A percentile compares a stretch with the other conserved stretches of the same genome.
phyloP scores from a whole-genome alignment of 2,113 vertebrate species.

The Gobiocypris rarus region DNA sequence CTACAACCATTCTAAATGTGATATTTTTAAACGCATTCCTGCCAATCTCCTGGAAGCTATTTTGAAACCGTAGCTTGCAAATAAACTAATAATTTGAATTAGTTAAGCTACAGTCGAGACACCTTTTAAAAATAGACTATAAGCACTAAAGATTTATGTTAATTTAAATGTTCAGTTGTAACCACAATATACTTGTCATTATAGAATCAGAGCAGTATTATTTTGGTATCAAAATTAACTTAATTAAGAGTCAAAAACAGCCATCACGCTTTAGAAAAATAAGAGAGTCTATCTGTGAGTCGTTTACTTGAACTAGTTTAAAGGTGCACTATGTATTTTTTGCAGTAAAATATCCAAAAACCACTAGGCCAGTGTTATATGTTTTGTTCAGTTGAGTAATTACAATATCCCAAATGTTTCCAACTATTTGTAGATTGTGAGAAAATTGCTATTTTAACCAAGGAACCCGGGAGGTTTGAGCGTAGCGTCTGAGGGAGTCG shows the following conservation, averaged over 20 bases:
- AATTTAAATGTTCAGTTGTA: not conserved
- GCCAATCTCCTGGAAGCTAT: not conserved
- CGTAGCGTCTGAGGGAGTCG: too few species aligned
- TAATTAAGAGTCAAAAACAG: not conserved
- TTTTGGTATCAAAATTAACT: not conserved
- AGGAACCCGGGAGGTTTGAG: too few species aligned
- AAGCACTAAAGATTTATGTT: not conserved
- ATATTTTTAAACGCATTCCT: not conserved
- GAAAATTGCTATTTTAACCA: too few species aligned
- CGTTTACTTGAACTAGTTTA: not conserved
- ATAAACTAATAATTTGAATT: not conserved
- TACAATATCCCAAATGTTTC: too few species aligned
- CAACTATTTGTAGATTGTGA: too few species aligned
- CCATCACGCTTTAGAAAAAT: too few species aligned
- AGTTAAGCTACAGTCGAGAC: conserved; percentile 2
- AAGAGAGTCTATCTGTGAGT: not conserved
- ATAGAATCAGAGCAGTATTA: not conserved
- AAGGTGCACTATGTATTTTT: too few species aligned
- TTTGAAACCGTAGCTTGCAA: not conserved
- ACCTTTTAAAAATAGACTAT: not conserved
- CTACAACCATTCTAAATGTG: not conserved
- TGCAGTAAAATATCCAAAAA: too few species aligned
- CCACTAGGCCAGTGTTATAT: too few species aligned
- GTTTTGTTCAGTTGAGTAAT: too few species aligned
- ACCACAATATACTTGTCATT: not conserved